phyloP scores from a whole-genome alignment of 2,797 vertebrate species.

The Mormyrus proboscirostris region DNA sequence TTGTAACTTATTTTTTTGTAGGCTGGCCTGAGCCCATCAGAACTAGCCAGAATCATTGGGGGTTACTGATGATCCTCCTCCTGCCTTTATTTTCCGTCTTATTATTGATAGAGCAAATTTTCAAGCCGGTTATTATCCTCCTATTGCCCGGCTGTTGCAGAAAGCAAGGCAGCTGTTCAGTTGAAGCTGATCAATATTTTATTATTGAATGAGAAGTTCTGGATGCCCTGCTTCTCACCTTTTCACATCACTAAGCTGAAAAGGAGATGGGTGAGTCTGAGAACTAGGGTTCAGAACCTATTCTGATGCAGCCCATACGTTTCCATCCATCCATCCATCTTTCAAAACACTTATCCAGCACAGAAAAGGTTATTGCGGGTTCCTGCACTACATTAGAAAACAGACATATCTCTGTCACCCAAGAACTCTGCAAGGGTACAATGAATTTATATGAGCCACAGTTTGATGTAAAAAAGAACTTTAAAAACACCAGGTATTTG shows the following conservation, averaged over 20 bases:
- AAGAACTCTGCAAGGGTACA: background rate
- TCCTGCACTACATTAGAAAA: background rate
- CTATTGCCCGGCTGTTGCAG: background rate
- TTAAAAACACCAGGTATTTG: background rate
- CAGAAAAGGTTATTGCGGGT: background rate
- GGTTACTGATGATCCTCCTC: background rate
- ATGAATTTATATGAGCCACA: background rate
- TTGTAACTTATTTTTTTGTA: background rate
- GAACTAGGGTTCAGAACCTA: background rate
- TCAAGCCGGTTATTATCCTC: background rate
- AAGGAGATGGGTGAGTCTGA: background rate
- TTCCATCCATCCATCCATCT: background rate
- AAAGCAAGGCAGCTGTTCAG: background rate
- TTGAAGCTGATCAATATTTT: conserved; percentile 6
- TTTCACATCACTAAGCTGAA: background rate
- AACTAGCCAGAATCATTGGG: background rate
- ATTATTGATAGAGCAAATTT: background rate
- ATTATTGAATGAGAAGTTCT: background rate
- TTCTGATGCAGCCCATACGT: background rate
- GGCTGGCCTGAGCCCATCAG: background rate
- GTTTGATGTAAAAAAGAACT: background rate
- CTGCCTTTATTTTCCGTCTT: background rate
- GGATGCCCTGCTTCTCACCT: background rate
- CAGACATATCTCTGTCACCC: background rate
- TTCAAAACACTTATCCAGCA: background rate